Conservation (phyloP, 2,888 invertebrate species). For the Ramazzottius varieornatus region DNA sequence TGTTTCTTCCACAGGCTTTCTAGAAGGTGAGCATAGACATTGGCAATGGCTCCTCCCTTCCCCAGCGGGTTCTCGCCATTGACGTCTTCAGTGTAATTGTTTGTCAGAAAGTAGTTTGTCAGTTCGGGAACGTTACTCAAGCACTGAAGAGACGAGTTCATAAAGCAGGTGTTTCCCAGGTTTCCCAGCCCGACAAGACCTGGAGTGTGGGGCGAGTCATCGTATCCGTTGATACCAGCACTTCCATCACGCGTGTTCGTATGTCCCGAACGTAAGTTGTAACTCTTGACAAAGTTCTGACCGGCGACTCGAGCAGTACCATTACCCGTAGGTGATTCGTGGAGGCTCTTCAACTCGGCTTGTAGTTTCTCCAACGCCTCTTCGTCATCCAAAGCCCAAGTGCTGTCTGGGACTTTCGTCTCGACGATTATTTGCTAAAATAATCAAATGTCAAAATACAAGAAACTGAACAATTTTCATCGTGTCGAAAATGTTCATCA, state of each 20-base stretch:
- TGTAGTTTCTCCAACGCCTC: too few species aligned
- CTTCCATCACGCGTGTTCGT: neutral
- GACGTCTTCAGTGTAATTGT: neutral
- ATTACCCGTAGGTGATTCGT: too few species aligned
- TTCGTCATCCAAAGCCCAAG: too few species aligned
- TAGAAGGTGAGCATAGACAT: neutral
- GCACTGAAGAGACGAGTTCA: neutral
- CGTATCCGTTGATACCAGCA: neutral
- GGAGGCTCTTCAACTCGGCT: too few species aligned
- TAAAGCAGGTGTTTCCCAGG: neutral
- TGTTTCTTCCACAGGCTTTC: neutral
- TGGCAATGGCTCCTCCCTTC: neutral
- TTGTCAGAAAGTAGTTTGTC: neutral
- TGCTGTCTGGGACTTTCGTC: too few species aligned
- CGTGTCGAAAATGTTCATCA: too few species aligned
- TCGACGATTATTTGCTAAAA: too few species aligned
- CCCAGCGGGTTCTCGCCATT: neutral
- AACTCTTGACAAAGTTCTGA: too few species aligned
- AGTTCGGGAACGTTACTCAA: neutral
- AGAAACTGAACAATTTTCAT: too few species aligned
- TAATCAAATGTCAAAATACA: too few species aligned
- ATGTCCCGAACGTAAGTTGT: neutral
- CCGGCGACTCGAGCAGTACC: too few species aligned
- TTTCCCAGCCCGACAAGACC: neutral
- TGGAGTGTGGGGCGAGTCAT: neutral